Conservation (phyloP, 2,113 vertebrate species). For the Oxyruncus cristatus region DNA sequence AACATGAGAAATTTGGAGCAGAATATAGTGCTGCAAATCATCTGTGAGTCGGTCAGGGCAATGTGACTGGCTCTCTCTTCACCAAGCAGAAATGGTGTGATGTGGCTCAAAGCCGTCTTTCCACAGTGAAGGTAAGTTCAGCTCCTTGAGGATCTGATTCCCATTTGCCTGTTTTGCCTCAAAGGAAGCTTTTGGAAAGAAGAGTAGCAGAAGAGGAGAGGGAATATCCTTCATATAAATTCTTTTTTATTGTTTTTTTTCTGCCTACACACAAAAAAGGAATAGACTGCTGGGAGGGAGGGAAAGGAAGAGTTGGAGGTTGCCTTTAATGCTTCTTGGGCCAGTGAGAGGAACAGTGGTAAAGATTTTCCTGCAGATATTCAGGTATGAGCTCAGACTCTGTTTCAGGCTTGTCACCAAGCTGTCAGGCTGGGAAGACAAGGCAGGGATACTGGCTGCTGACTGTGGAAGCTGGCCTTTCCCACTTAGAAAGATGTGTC, state of each 20-base stretch:
- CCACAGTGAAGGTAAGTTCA: not conserved
- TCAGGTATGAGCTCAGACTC: not conserved
- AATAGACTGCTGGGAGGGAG: not conserved
- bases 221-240: not conserved
- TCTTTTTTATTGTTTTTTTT: not conserved
- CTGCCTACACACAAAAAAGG: not conserved
- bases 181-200: not conserved
- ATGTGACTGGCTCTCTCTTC: constrained; percentile 38
- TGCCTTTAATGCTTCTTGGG: not conserved
- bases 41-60: constrained; percentile 34
- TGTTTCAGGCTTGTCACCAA: not conserved
- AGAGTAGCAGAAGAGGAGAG: not conserved
- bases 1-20: not conserved
- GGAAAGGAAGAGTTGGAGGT: not conserved
- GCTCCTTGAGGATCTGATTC: not conserved
- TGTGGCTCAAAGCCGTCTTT: constrained; percentile 41
- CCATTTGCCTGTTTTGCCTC: not conserved
- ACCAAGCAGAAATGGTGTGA: constrained; percentile 33
- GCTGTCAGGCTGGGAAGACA: not conserved
- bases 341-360: not conserved
- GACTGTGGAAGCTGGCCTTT: not conserved
- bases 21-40: constrained; percentile 45
- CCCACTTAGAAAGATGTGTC: not conserved
- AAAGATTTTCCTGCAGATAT: not conserved
- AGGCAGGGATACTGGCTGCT: not conserved